Evolutionary conservation across 2,888 invertebrate genomes (phyloP).

Genomic region (Perdita meconis): DNA sequence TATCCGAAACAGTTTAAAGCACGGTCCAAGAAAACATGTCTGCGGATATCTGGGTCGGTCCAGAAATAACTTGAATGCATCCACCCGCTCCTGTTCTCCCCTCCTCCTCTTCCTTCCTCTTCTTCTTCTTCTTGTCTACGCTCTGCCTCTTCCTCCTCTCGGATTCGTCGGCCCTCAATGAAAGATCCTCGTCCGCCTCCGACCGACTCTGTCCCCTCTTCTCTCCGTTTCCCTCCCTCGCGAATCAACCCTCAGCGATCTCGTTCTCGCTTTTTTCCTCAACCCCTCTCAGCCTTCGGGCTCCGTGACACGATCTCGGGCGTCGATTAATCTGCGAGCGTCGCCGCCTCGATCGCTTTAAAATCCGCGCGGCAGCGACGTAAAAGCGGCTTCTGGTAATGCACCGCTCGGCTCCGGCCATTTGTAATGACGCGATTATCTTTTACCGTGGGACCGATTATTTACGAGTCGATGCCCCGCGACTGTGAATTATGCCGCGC

Average conservation of each 20-base stretch:
- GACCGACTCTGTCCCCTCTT: slow-evolving; percentile 6
- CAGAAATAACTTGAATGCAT: slow-evolving; percentile 80
- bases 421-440: slow-evolving; percentile 65
- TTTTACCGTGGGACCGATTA: slow-evolving; percentile 62
- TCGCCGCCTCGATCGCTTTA: slow-evolving; percentile 55
- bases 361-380: slow-evolving; percentile 55
- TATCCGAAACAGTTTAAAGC: slow-evolving; percentile 80
- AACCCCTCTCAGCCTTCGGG: not conserved
- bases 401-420: slow-evolving; percentile 48
- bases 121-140: slow-evolving; percentile 49
- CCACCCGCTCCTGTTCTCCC: slow-evolving; percentile 74
- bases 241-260: slow-evolving; percentile 19
- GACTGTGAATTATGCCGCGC: slow-evolving; percentile 43
- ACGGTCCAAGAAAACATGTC: slow-evolving; percentile 73
- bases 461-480: slow-evolving; percentile 55
- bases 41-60: slow-evolving; percentile 80
- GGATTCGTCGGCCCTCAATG: slow-evolving; percentile 73
- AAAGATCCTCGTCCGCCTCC: slow-evolving; percentile 70
- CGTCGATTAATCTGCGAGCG: slow-evolving; percentile 61
- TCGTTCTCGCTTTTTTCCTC: not conserved
- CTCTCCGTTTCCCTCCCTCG: slow-evolving; percentile 12
- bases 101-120: slow-evolving; percentile 32
- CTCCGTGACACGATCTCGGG: slow-evolving; percentile 1
- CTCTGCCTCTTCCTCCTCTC: slow-evolving; percentile 40
- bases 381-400: slow-evolving; percentile 62